These are phyloP conservation scores for Galemys pyrenaicus DNA, from an alignment of 2,113 vertebrate genomes.

Conservation along the genomic window DNA sequence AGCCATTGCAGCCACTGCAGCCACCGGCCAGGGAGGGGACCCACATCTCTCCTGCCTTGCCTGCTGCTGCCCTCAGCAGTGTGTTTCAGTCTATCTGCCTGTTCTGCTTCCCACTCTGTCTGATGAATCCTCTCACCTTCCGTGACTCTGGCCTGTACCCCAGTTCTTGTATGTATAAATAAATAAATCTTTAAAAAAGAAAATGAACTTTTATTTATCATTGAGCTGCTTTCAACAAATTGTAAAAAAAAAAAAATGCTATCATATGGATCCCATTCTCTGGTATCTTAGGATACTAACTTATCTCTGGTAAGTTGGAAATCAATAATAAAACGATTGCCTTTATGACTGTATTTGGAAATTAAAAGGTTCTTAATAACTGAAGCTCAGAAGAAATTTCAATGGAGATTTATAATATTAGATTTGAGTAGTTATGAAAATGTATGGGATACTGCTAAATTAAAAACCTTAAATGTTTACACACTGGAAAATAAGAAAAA, in stretches of 20 bases:
- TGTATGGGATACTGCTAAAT: not conserved
- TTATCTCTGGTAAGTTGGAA: constrained; percentile 25
- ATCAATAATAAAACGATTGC: not conserved
- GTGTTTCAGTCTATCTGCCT: too few species aligned
- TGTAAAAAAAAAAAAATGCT: not conserved
- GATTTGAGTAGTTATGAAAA: not conserved
- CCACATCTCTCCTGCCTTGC: too few species aligned
- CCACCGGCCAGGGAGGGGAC: too few species aligned
- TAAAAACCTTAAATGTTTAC: not conserved
- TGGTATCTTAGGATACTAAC: too few species aligned
- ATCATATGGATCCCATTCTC: not conserved
- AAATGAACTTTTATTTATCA: constrained; percentile 14
- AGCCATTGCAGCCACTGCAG: too few species aligned
- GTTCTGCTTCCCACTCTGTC: too few species aligned
- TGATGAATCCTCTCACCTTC: too few species aligned
- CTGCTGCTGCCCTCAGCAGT: too few species aligned
- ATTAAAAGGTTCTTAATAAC: not conserved
- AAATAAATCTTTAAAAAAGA: too few species aligned
- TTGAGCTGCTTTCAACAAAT: constrained; percentile 16
- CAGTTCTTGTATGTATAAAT: too few species aligned
- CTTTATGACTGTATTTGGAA: constrained; percentile 3
- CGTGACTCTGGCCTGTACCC: too few species aligned
- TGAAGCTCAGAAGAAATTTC: constrained; percentile 26
- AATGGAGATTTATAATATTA: not conserved
- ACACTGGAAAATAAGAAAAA: constrained; percentile 8